Base-by-base conservation (phyloP, 2,888 invertebrate species). In the Sinhomidia bicolor region DNA sequence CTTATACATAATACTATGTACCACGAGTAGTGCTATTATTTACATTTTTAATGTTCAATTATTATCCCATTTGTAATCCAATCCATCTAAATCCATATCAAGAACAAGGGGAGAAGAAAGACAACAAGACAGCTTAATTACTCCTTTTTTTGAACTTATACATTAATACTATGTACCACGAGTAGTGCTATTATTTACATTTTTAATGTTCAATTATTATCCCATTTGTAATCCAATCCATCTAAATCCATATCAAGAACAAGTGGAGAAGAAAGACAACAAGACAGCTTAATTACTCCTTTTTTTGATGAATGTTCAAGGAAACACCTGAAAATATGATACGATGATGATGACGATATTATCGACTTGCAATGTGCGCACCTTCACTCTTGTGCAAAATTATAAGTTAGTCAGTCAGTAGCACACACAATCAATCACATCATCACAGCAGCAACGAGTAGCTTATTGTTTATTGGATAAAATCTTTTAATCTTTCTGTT, bases 371-470 rank as follows among this genome's bases (percentile, higher is more conserved):
- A 23, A n/a, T 71, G 9, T 71, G 12, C 12, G 14, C 23, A 44
- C 44, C 5, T 26, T 26, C 78, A 29, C n/a, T 47, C 47, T 23
- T 10, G 4, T n/a, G 10, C 32, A 54, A 36, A 36, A 36, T 36
- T 5, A 36, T 36, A 36, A 36, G 29, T 60, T 14, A n/a, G 9
- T 51, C 17, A 23, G 65, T 71, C 12, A 51, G 32, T 32, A 65
- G 29, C 78, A 51, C 51, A 80, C 44, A 60, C 81, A 65, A 65
- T 65, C 81, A 81, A 65, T 81, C 81, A 81, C 81, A 29, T 4
- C 14, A 78, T 20, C 2, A 44, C 4, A 14, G n/a, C 12, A 32
- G 12, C 47, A n/a, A 71, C 41, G 10, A 36, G 36, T 5, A 36
- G 36, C 36, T 36, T 36, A 3, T n/a, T n/a, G n/a, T n/a, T n/a